Evolutionary conservation across 2,113 vertebrate genomes (phyloP).

Genomic region (Saguinus midas): DNA sequence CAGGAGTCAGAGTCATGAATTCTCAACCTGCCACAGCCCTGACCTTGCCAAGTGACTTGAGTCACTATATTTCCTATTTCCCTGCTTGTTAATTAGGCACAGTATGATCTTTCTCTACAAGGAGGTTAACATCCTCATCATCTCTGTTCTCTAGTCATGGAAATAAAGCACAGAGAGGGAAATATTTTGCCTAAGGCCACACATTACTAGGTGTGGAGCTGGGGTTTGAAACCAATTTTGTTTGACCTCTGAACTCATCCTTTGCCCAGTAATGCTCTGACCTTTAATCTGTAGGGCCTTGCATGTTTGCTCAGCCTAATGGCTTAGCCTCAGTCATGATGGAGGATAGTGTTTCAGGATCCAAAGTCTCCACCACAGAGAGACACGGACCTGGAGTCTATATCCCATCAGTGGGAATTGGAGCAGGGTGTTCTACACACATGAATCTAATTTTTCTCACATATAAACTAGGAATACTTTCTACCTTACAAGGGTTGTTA

Average conservation of each 20-base stretch:
- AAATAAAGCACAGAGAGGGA: background rate
- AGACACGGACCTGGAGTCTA: background rate
- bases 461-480: background rate
- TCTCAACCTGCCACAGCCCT: background rate
- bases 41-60: background rate
- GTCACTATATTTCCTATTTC: background rate
- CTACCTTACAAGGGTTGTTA: background rate
- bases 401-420: rapidly evolving
- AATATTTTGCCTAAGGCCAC: background rate
- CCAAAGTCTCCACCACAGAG: rapidly evolving
- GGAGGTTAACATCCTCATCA: background rate
- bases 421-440: background rate
- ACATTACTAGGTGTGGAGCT: background rate
- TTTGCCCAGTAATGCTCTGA: background rate
- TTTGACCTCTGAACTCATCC: background rate
- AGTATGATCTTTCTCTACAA: background rate
- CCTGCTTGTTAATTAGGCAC: background rate
- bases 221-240: background rate
- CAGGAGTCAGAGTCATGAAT: background rate
- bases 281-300: background rate
- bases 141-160: background rate
- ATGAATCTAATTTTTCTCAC: background rate
- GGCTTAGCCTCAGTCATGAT: background rate
- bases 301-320: background rate
- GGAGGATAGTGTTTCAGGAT: background rate